Evolutionary conservation across 2,113 vertebrate species (phyloP), one percentile per base, ranked within the genome.

Genomic region (Austrofundulus limnaeus): DNA sequence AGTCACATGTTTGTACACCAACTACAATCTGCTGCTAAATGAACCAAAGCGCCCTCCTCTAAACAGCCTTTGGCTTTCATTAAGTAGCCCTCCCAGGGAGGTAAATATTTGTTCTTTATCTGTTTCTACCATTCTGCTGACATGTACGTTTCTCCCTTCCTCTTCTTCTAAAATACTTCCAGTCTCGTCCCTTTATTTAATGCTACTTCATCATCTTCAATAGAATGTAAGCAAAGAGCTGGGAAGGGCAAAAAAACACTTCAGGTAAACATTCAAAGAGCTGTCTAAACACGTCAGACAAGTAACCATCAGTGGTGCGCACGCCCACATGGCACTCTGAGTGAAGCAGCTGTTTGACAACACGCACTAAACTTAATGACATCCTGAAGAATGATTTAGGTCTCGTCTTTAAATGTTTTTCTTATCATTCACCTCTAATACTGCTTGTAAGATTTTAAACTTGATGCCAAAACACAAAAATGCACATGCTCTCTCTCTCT

Each of bases 81-180:
- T 84, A 84, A 63, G 65, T 48, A 10, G 54, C 46, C 64, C 66
- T 70, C 64, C 70, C 13, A 15, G 58, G 72, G 81, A 42, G 72
- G 76, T 80, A 87, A 90, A 90, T 90, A 87, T 88, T 90, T 87
- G 75, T 60, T 50, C 51, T 53, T 41, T 73, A 72, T 77, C 76
- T 73, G 57, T 75, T 62, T 81, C 41, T 50, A 34, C 65, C 67
- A 72, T 53, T 77, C 54, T 72, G 68, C 77, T 81, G 65, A 73
- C 69, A 66, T 38, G 52, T 20, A 50, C 47, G 49, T 75, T 54
- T 77, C 19, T 23, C 28, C 54, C 34, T 15, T 16, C 28, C 11
- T 12, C 43, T 25, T 15, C 20, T 45, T 21, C 24, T n/a, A 23
- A 21, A 64, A 11, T 12, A n/a, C 19, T 65, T 52, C 39, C 34